These are phyloP conservation scores for Spialia ferax DNA, from an alignment of 2,888 invertebrate species.

Conservation along the genomic window DNA sequence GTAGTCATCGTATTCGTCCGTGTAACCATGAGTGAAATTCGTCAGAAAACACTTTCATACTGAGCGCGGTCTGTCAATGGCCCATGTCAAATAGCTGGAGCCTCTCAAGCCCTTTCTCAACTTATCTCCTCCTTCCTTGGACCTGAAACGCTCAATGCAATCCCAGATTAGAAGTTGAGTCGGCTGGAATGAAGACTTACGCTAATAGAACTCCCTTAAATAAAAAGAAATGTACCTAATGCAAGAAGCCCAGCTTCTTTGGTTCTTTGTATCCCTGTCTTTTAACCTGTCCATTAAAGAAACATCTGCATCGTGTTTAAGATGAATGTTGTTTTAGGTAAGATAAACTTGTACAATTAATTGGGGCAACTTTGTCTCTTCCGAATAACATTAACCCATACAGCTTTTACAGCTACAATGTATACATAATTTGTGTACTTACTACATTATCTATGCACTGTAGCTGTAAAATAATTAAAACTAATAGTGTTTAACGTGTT, in stretches of 20 bases:
- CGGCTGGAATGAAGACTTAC: conserved; percentile 55
- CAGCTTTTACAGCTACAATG: too few relatives aligned
- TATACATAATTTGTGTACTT: too few relatives aligned
- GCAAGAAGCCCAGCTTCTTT: conserved; percentile 10
- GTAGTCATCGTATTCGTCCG: too few relatives aligned
- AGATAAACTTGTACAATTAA: neutral
- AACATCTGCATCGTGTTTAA: conserved; percentile 3
- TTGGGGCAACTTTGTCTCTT: too few relatives aligned
- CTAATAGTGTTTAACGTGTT: too few relatives aligned
- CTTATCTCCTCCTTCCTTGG: neutral
- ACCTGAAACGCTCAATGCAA: conserved; percentile 61
- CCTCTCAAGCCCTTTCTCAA: neutral
- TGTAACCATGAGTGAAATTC: too few relatives aligned
- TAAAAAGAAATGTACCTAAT: conserved; percentile 46
- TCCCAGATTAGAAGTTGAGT: conserved; percentile 64
- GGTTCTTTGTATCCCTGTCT: neutral
- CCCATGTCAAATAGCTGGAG: neutral
- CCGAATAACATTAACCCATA: too few relatives aligned
- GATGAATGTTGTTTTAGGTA: neutral
- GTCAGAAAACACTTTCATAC: too few relatives aligned
- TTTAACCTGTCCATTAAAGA: neutral
- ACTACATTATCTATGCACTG: too few relatives aligned
- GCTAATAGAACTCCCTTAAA: conserved; percentile 58
- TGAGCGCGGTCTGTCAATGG: too few relatives aligned
- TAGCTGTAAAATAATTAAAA: too few relatives aligned